Evolutionary conservation across 2,888 invertebrate genomes (phyloP).

Genomic region (Rapana venosa): DNA sequence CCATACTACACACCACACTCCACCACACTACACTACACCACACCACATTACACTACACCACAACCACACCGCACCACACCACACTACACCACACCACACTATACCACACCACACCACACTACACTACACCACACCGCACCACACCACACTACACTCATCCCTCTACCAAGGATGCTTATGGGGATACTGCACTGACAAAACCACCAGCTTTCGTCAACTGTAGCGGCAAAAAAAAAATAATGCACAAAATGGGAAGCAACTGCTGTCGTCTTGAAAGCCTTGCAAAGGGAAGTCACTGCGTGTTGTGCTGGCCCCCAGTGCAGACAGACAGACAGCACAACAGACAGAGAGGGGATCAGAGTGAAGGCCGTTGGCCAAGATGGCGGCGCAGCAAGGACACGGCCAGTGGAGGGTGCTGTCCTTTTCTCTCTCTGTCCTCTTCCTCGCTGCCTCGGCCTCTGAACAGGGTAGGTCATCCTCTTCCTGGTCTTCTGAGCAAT

Average conservation of each 20-base stretch:
- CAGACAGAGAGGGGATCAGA: neutral
- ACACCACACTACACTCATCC: too few relatives aligned
- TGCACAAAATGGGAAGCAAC: neutral
- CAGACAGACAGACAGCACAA: neutral
- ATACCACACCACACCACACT: too few relatives aligned
- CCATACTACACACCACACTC: too few relatives aligned
- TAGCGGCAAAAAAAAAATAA: neutral
- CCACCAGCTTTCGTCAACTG: too few relatives aligned
- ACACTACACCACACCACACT: too few relatives aligned
- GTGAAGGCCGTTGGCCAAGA: conserved; percentile 33
- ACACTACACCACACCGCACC: too few relatives aligned
- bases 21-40: too few relatives aligned
- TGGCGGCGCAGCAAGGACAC: conserved; percentile 8
- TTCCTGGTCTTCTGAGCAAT: neutral
- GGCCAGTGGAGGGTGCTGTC: neutral
- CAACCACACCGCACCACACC: too few relatives aligned
- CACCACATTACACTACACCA: too few relatives aligned
- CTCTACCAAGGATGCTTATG: too few relatives aligned
- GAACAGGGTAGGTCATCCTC: conserved; percentile 23
- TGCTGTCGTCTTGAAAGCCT: neutral
- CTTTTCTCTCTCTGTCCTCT: neutral
- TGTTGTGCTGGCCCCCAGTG: neutral
- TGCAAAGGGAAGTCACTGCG: conserved; percentile 10
- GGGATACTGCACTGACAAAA: too few relatives aligned
- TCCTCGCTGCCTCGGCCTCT: neutral